Evolutionary conservation across 2,113 vertebrate species (phyloP), one percentile per base, ranked within the genome.

Genomic region (Macquaria australasica): DNA sequence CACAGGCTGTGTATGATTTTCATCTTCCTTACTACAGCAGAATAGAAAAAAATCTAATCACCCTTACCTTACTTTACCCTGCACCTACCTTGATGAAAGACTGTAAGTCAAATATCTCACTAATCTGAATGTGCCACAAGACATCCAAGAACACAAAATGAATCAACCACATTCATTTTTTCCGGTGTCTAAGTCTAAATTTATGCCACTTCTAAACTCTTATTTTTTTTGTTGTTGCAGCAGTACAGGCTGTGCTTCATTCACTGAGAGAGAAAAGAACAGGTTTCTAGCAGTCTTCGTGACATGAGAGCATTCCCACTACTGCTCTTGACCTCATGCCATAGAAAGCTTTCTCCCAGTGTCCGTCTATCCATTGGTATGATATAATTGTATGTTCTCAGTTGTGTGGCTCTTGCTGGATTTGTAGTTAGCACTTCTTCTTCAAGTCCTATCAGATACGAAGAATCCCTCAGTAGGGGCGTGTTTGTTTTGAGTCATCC

Each of bases 341-440:
- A 81, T 55, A 14, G 50, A 76, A 70, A 83, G 80, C 62, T 74
- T 68, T 73, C 77, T 60, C 81, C 34, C 58, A 68, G 55, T 80
- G 75, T 50, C 51, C 70, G 77, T 85, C 84, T 82, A 67, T 88
- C 69, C 77, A 70, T 37, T 67, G 86, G 74, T 82, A 81, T 56
- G 73, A 74, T 59, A 91, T 91, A 95, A 95, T 94, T 94, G 85
- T 34, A 94, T 3, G 87, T 83, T 93, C 60, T 12, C 37, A 67
- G 69, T 81, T 68, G 74, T 79, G 80, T 75, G 85, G 86, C 85
- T 92, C 77, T 87, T 78, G 87, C 79, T 83, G 85, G 77, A 93
- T 93, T 94, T 93, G 88, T 86, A 90, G 62, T 91, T 88, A 75
- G 86, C 84, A 84, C 86, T 89, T 92, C 77, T 71, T 88, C 66